A percentile compares a stretch with the other conserved stretches of the same genome.
Conservation (phyloP, 2,888 invertebrate genomes). For the Eupithecia inturbata region DNA sequence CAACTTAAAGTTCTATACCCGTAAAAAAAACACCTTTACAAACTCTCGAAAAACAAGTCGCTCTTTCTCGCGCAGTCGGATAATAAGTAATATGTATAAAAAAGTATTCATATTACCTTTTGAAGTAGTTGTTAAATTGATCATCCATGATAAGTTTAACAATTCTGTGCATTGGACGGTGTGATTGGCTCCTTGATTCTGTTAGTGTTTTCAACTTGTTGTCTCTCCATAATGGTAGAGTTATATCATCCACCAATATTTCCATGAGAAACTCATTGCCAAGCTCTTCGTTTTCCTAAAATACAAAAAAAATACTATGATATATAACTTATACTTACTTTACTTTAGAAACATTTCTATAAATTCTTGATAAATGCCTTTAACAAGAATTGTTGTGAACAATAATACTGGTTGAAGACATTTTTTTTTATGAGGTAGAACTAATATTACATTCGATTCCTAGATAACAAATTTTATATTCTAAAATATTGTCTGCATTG, state of each 20-base stretch:
- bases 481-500: too few relatives aligned
- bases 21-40: too few relatives aligned
- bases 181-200: constrained; percentile 43
- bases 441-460: too few relatives aligned
- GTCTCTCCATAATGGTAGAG: constrained; percentile 55
- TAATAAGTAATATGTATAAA: neutral
- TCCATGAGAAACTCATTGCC: constrained; percentile 44
- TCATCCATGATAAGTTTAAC: constrained; percentile 49
- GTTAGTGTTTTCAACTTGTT: constrained; percentile 51
- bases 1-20: too few relatives aligned
- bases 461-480: too few relatives aligned
- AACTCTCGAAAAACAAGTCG: too few relatives aligned
- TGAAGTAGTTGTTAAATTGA: constrained; percentile 49
- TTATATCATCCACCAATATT: constrained; percentile 52
- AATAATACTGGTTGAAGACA: too few relatives aligned
- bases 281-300: constrained; percentile 47
- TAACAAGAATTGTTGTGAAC: too few relatives aligned
- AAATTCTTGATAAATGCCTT: too few relatives aligned
- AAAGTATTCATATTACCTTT: constrained; percentile 48
- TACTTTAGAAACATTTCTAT: neutral
- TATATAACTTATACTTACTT: neutral
- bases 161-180: constrained; percentile 52
- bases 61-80: too few relatives aligned
- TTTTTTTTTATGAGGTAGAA: too few relatives aligned
- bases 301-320: neutral